A percentile compares a stretch with the other conserved stretches of the same genome.
Evolutionary conservation across 2,113 vertebrate species (phyloP).

Genomic region (Nymphicus hollandicus): DNA sequence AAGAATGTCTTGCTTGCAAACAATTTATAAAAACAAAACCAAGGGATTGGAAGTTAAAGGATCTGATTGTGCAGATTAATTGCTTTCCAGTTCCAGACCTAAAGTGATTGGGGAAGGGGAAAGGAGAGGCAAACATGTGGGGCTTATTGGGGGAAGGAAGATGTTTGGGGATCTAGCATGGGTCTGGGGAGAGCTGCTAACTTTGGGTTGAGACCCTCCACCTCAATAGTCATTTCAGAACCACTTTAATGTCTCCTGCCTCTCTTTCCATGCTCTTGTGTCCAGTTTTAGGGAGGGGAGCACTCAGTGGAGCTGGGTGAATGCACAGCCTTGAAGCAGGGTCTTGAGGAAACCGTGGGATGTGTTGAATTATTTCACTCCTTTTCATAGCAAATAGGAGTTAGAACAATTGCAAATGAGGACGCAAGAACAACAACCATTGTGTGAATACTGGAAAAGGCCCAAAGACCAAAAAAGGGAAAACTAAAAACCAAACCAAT

Average conservation of each 20-base stretch:
- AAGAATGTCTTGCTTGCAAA: background rate
- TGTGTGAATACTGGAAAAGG: background rate
- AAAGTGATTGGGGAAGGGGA: background rate
- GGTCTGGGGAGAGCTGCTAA: background rate
- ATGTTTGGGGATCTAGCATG: background rate
- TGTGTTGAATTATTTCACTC: background rate
- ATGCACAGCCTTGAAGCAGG: background rate
- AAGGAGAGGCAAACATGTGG: rapidly evolving
- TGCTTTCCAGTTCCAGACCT: background rate
- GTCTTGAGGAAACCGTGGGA: background rate
- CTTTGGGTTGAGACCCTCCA: background rate
- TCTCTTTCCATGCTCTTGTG: background rate
- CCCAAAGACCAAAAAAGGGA: background rate
- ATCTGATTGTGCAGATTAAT: background rate
- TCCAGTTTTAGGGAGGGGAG: background rate
- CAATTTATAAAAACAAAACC: background rate
- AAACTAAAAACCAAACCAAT: background rate
- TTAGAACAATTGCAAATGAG: background rate
- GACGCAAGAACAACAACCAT: background rate
- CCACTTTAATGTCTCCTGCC: background rate
- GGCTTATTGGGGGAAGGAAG: background rate
- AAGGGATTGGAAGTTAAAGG: background rate
- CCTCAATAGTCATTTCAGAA: background rate
- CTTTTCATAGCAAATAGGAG: background rate
- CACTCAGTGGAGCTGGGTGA: background rate